phyloP scores from a whole-genome alignment of 2,797 vertebrate species.

The Crenichthys baileyi region DNA sequence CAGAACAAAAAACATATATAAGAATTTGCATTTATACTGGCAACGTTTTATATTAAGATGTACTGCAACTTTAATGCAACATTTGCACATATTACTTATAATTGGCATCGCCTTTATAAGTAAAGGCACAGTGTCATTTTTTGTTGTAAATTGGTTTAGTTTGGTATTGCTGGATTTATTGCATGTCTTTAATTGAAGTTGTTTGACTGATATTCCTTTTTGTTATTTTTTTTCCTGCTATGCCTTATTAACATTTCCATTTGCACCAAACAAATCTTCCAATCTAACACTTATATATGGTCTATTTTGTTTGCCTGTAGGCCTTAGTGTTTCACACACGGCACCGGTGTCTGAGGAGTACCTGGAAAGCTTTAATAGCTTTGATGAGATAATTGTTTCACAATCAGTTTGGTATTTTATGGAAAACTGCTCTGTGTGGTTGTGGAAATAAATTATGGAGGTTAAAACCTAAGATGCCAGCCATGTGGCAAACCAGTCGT shows the following conservation, averaged over 20 bases:
- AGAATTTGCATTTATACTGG: neutral
- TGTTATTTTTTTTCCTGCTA: neutral
- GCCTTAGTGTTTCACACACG: neutral
- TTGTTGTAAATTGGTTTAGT: neutral
- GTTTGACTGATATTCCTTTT: too few species aligned
- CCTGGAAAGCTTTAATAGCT: too few species aligned
- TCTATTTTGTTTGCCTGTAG: neutral
- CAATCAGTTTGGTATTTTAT: neutral
- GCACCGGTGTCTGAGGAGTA: neutral
- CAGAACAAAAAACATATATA: neutral
- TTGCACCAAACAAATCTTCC: conserved; percentile 2
- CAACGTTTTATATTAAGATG: neutral
- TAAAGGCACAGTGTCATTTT: too few species aligned
- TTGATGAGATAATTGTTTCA: neutral
- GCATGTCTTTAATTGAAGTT: neutral
- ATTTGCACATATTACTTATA: neutral
- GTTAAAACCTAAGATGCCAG: neutral
- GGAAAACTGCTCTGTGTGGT: neutral
- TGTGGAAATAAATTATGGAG: neutral
- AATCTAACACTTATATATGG: neutral
- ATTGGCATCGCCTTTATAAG: neutral
- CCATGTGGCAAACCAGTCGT: neutral
- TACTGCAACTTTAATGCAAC: neutral
- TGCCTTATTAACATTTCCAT: neutral
- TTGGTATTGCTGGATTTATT: neutral